Percentiles rank a stretch among this genome's conserved stretches.
These are phyloP conservation scores for Halcyon malimbica DNA, from an alignment of 2,113 vertebrate species.

Conservation along the genomic window DNA sequence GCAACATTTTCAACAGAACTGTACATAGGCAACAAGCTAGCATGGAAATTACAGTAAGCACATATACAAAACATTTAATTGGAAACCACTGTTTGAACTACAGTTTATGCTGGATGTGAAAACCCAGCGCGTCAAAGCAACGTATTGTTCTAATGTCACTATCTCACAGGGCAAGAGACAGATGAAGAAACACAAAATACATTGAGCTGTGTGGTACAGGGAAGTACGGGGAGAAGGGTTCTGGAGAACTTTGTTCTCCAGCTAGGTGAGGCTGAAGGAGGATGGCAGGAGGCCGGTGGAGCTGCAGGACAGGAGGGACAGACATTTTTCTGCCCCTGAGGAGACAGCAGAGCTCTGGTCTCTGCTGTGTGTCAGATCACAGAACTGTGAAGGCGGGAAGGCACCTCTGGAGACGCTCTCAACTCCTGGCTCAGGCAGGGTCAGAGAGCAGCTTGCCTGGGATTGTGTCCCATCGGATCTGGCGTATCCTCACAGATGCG, in stretches of 20 bases:
- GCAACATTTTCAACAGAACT: not conserved
- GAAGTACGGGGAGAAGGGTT: not conserved
- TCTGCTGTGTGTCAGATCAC: too few relatives aligned
- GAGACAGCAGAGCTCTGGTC: not conserved
- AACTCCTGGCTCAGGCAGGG: not conserved
- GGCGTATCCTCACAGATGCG: too few relatives aligned
- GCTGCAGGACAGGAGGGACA: not conserved
- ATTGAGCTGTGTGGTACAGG: not conserved
- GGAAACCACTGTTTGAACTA: not conserved
- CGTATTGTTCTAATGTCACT: fast-evolving
- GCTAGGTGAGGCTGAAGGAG: not conserved
- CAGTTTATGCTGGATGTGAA: not conserved
- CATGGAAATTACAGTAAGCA: not conserved
- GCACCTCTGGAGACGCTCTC: not conserved
- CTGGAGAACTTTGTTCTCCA: too few relatives aligned
- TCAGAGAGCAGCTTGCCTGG: not conserved
- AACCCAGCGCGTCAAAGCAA: not conserved
- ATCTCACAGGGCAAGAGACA: not conserved
- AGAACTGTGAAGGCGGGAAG: too few relatives aligned
- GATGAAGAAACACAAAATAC: fast-evolving
- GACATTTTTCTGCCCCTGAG: not conserved
- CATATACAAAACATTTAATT: fast-evolving
- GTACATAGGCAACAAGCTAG: fast-evolving
- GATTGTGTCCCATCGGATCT: fast-evolving
- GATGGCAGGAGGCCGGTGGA: not conserved